Percentiles rank a stretch among this genome's conserved stretches.
phyloP scores from a whole-genome alignment of 2,113 vertebrate species.

The Egretta garzetta region DNA sequence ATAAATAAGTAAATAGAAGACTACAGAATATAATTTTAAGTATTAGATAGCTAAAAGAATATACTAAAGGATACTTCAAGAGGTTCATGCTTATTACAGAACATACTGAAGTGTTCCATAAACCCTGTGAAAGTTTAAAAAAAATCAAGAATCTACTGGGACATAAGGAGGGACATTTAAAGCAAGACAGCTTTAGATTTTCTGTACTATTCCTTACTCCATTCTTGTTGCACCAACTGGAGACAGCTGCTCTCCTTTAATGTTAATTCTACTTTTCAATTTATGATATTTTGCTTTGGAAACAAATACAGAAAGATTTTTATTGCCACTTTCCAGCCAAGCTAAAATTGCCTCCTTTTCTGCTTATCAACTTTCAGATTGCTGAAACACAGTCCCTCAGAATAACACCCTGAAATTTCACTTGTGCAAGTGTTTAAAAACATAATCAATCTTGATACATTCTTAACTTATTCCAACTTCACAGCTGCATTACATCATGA shows the following conservation, averaged over 20 bases:
- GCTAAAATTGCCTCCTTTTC: background rate
- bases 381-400: background rate
- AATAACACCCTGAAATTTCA: background rate
- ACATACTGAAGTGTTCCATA: background rate
- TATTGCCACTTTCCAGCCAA: background rate
- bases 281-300: background rate
- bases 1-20: background rate
- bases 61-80: background rate
- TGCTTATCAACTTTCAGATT: background rate
- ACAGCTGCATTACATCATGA: constrained; percentile 5
- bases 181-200: background rate
- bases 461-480: background rate
- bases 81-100: background rate
- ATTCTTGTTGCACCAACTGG: background rate
- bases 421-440: constrained; percentile 10
- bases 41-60: background rate
- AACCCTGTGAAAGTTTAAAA: background rate
- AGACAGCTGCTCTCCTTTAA: constrained; percentile 1
- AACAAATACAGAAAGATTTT: background rate
- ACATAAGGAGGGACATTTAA: background rate
- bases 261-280: background rate
- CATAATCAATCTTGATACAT: background rate
- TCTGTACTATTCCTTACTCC: background rate
- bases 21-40: background rate
- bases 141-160: background rate